These are phyloP conservation scores for Chlorodrepanis virens DNA, from an alignment of 2,113 vertebrate species.

Conservation along the genomic window DNA sequence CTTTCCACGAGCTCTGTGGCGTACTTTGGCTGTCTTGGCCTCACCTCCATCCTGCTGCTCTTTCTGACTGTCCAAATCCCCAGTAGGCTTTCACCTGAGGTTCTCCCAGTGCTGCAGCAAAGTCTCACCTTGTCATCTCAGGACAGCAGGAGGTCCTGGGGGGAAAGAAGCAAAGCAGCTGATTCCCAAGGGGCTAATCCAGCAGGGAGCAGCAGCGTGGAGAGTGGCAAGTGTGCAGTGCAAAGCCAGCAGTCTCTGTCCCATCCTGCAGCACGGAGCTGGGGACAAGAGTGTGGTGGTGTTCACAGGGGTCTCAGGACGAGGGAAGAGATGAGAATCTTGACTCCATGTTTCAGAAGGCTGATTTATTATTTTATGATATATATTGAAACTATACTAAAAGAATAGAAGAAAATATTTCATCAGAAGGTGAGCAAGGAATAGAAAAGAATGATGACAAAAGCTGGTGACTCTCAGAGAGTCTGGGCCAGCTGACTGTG, in stretches of 20 bases:
- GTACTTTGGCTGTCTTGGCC: background rate
- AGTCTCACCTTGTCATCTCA: background rate
- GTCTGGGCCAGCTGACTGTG: too few species aligned
- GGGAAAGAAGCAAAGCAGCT: background rate
- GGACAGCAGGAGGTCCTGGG: background rate
- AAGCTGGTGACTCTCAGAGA: too few species aligned
- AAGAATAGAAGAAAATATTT: too few species aligned
- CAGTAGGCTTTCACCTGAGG: background rate
- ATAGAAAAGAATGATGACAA: too few species aligned
- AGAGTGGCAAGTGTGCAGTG: background rate
- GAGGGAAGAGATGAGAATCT: too few species aligned
- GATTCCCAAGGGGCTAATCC: background rate
- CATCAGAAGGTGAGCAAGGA: too few species aligned
- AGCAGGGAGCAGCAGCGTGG: accelerated
- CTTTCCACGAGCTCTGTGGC: background rate
- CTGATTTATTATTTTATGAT: too few species aligned
- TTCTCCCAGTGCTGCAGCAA: background rate
- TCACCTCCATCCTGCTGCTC: background rate
- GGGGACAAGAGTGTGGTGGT: accelerated
- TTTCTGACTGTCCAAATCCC: background rate
- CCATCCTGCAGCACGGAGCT: background rate
- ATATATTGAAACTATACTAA: too few species aligned
- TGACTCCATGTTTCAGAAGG: too few species aligned
- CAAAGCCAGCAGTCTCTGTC: background rate
- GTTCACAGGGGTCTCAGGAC: too few species aligned